phyloP scores from a whole-genome alignment of 2,888 invertebrate genomes.

The Chaetogeoica ovagalla region DNA sequence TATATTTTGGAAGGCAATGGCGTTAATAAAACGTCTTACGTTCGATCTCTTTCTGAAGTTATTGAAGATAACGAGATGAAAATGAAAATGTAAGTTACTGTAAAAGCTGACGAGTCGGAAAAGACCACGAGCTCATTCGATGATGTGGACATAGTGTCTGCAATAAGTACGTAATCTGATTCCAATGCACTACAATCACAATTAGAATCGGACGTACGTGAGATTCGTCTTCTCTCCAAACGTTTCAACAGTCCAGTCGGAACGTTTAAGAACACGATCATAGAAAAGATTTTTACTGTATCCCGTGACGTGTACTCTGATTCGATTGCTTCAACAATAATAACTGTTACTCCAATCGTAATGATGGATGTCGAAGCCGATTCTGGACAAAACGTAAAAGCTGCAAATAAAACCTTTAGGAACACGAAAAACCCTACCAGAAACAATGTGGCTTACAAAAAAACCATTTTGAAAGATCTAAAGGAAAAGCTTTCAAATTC shows the following conservation, averaged over 20 bases:
- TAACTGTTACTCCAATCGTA: not conserved
- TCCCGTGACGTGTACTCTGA: not conserved
- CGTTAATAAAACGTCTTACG: no score
- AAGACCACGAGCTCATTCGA: not conserved
- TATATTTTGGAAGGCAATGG: no score
- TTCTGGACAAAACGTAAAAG: not conserved
- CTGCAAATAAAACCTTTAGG: no score
- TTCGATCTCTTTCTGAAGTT: not conserved
- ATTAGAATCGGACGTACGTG: not conserved
- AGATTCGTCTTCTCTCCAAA: not conserved
- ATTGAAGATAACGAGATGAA: not conserved
- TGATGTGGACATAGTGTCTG: not conserved
- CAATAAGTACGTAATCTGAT: no score
- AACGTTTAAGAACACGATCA: not conserved
- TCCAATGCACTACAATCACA: not conserved
- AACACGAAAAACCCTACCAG: not conserved
- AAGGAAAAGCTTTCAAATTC: conserved; percentile 50
- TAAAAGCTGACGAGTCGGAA: not conserved
- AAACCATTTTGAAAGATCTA: conserved; percentile 42
- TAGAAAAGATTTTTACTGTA: not conserved
- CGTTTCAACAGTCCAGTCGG: not conserved
- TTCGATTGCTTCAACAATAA: not conserved
- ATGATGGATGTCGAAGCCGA: not conserved
- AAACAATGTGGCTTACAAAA: not conserved
- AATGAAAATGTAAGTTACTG: not conserved